Conservation (phyloP, 53 echinoderm and acorn worm genomes). For the Stichopus horrens region DNA sequence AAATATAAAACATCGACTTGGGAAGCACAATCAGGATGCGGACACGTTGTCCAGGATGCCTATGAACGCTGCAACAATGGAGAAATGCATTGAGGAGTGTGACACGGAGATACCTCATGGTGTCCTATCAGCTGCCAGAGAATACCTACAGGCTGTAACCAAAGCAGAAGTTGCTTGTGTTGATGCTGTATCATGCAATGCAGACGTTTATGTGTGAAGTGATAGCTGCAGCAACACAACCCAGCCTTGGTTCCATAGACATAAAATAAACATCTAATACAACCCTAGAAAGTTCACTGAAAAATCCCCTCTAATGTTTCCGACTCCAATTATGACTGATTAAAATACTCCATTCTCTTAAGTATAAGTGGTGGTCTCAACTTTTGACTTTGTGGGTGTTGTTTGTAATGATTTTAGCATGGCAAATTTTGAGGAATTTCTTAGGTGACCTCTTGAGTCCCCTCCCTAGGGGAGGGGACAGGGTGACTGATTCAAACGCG, state of each 20-base stretch:
- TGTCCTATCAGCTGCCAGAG: constrained; percentile 3
- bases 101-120: constrained; percentile 10
- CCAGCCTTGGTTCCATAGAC: constrained; percentile 11
- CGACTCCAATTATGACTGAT: too few relatives aligned
- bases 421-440: too few relatives aligned
- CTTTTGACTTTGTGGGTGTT: too few relatives aligned
- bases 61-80: constrained; percentile 23
- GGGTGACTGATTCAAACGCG: too few relatives aligned
- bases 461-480: too few relatives aligned
- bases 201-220: background rate
- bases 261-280: too few relatives aligned
- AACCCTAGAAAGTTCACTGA: too few relatives aligned
- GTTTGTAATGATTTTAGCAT: too few relatives aligned
- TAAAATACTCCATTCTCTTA: too few relatives aligned
- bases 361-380: too few relatives aligned
- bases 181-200: constrained; percentile 2
- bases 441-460: too few relatives aligned
- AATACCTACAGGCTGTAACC: background rate
- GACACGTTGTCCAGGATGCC: constrained; percentile 39
- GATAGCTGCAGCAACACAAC: constrained; percentile 8
- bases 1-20: constrained; percentile 59
- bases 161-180: constrained; percentile 1
- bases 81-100: constrained; percentile 39
- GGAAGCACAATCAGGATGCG: constrained; percentile 47
- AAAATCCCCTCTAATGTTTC: too few relatives aligned